These are phyloP conservation scores for Hydropsyche tenuis DNA, from an alignment of 1,140 invertebrate genomes.

Conservation along the genomic window DNA sequence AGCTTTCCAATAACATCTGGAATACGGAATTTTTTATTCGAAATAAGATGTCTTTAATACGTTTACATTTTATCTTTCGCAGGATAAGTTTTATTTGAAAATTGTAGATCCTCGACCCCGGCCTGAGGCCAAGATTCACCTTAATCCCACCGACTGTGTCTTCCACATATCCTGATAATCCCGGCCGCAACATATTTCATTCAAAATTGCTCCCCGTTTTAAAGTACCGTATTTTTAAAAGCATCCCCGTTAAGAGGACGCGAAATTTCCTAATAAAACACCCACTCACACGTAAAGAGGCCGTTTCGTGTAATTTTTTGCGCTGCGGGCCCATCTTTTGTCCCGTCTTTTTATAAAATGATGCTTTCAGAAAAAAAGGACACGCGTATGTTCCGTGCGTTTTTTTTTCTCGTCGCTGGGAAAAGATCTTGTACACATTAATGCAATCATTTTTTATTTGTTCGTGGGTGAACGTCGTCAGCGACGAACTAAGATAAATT, in stretches of 20 bases:
- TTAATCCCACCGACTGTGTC: slow-evolving; percentile 14
- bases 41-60: no score
- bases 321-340: not conserved
- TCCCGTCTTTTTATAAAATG: no score
- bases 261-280: not conserved
- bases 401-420: no score
- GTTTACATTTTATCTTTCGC: no score
- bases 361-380: no score
- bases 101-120: slow-evolving; percentile 6
- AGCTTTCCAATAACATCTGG: no score
- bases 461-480: slow-evolving; percentile 18
- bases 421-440: slow-evolving; percentile 29
- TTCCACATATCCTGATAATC: slow-evolving; percentile 33
- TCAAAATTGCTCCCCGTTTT: slow-evolving; percentile 1
- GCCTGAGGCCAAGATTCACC: slow-evolving; percentile 2
- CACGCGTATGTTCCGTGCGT: no score
- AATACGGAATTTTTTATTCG: no score
- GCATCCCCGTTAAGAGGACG: not conserved
- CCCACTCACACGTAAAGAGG: not conserved
- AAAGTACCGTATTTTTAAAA: not conserved
- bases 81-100: not conserved
- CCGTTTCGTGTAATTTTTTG: not conserved
- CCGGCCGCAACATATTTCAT: slow-evolving; percentile 33
- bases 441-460: slow-evolving; percentile 31
- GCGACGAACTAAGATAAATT: slow-evolving; percentile 45